phyloP scores from a whole-genome alignment of 2,797 vertebrate species.

The Sebastes nivosus region DNA sequence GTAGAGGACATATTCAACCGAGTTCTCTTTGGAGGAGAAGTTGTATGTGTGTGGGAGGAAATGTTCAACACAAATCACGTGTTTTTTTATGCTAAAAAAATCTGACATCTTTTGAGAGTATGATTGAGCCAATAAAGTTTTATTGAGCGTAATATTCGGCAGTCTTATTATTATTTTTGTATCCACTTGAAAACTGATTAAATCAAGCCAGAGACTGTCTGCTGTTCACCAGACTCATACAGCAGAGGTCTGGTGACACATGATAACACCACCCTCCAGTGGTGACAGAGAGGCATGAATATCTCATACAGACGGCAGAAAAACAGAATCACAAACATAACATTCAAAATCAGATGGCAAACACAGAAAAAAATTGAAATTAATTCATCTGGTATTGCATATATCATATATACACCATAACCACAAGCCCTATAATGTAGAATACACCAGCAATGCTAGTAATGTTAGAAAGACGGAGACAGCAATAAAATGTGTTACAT shows the following conservation, averaged over 20 bases:
- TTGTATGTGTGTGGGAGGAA: fast-evolving
- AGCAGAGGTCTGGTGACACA: not conserved
- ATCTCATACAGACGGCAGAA: not conserved
- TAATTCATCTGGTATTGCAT: not conserved
- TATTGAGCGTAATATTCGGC: not conserved
- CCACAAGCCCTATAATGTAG: not conserved
- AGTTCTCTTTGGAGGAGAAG: not conserved
- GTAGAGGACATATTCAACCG: not conserved
- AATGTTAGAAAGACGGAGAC: not conserved
- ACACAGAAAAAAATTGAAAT: not conserved
- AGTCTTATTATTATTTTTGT: not conserved
- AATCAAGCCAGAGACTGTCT: too few relatives aligned
- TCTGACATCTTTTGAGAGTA: not conserved
- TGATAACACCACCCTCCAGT: not conserved
- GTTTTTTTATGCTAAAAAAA: too few relatives aligned
- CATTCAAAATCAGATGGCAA: not conserved
- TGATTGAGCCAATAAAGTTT: not conserved
- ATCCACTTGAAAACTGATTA: not conserved
- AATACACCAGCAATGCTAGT: not conserved
- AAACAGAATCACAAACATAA: not conserved
- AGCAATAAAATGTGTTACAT: not conserved
- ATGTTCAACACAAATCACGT: not conserved
- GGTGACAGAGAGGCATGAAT: not conserved
- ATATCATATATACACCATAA: not conserved
- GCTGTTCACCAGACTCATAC: not conserved